Percentiles rank a stretch among this genome's conserved stretches.
Evolutionary conservation across 2,888 invertebrate genomes (phyloP).

Genomic region (Epirrita christyi): DNA sequence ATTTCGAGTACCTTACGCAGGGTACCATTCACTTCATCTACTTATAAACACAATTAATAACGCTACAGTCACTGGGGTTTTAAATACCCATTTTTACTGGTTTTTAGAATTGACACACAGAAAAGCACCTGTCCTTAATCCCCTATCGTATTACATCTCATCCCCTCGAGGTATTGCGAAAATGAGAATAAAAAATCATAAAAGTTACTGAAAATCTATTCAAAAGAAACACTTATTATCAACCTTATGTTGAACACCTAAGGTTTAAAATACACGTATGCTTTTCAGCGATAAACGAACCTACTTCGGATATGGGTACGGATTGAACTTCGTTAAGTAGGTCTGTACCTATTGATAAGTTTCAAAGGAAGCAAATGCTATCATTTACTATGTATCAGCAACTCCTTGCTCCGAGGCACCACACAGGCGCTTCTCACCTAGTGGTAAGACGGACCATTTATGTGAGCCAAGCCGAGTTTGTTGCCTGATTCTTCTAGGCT

Average conservation of each 20-base stretch:
- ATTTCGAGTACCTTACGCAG: no score
- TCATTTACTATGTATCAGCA: no score
- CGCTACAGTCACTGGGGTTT: no score
- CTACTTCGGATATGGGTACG: constrained; percentile 11
- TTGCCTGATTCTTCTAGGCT: no score
- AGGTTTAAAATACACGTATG: not conserved
- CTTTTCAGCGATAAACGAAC: constrained; percentile 3
- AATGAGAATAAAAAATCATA: constrained; percentile 10
- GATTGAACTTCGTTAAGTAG: constrained; percentile 7
- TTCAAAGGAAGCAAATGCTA: constrained; percentile 2
- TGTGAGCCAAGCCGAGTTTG: no score
- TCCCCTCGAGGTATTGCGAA: constrained; percentile 5
- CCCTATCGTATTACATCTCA: constrained; percentile 14
- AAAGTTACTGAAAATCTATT: constrained; percentile 1
- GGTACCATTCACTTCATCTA: no score
- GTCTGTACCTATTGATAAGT: constrained; percentile 5
- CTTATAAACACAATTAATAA: no score
- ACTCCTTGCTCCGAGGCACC: no score
- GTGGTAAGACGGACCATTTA: no score
- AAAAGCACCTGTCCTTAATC: not conserved
- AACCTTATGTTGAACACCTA: not conserved
- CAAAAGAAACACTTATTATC: not conserved
- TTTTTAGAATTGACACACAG: not conserved
- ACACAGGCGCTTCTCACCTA: no score
- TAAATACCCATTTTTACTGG: no score